Base-by-base conservation (phyloP, 2,888 invertebrate genomes). In the Apocheima hispidaria region DNA sequence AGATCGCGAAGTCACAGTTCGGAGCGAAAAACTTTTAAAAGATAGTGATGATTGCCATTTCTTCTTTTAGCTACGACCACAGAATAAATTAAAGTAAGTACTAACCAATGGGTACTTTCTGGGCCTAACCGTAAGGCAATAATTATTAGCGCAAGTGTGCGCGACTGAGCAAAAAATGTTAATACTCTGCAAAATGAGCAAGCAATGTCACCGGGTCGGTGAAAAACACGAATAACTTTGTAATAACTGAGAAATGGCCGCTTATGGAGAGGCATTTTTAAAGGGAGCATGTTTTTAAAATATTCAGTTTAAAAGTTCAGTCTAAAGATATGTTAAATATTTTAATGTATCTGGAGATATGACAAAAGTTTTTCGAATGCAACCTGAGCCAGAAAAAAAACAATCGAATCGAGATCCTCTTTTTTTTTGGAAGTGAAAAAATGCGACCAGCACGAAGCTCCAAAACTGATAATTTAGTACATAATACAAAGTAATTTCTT, bases 191-290 rank as follows among this genome's bases (percentile, higher is more conserved):
- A 46, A 44, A 41, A 55, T 44, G 69, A 54, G 10, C 14, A 23
- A 33, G 43, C 28, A 28, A 36, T 43, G 49, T 48, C 23, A 36
- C 9, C 38, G 26, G 51, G 70, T 63, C 70, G 62, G 65, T 70
- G 51, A 78, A 79, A 77, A 79, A 78, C 70, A 59, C 65, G 65
- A 71, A 77, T 75, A 68, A 66, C 72, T 73, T 68, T 59, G 63
- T 68, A 75, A 76, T 74, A 70, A 66, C 71, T 67, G 48, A 68
- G 48, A 60, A 64, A 70, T 67, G n/a, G n/a, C 58, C 54, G 60
- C 51, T 56, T 60, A 56, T 56, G 21, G 52, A 59, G 46, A 61
- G 54, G 52, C 57, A 50, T 61, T 65, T 53, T 54, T 54, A 51
- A 40, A 20, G n/a, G 18, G 51, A 40, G 18, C 40, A 33, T 40